Evolutionary conservation across 2,797 vertebrate genomes (phyloP).

Genomic region (Rallus crepitans): DNA sequence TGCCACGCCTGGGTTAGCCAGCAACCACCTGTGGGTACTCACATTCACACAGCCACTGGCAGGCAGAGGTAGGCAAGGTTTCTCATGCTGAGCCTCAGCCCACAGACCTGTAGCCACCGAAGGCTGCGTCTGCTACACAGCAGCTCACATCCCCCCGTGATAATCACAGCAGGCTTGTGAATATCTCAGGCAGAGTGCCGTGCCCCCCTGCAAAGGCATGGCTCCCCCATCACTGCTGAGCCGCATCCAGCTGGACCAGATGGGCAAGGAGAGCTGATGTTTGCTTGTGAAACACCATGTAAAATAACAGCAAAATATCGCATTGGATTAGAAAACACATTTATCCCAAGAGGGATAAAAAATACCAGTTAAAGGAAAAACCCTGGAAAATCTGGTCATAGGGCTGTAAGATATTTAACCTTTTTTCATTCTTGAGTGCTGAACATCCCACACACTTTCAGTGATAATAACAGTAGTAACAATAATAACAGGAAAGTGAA

Average conservation of each 20-base stretch:
- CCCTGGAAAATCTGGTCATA: neutral
- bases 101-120: fast-evolving
- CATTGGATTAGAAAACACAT: neutral
- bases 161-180: neutral
- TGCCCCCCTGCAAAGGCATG: neutral
- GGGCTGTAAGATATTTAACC: neutral
- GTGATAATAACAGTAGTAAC: neutral
- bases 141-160: fast-evolving
- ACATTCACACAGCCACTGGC: neutral
- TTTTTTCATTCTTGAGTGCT: neutral
- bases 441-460: neutral
- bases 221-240: neutral
- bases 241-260: neutral
- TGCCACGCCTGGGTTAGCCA: fast-evolving
- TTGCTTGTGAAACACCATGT: fast-evolving
- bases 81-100: neutral
- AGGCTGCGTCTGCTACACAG: neutral
- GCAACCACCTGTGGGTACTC: neutral
- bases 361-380: neutral
- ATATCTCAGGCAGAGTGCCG: neutral
- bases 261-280: neutral
- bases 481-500: neutral
- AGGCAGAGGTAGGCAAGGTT: neutral
- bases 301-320: neutral
- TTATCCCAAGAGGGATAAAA: neutral